phyloP scores from a whole-genome alignment of 2,888 invertebrate genomes.

The Rhorus exstirpatorius region DNA sequence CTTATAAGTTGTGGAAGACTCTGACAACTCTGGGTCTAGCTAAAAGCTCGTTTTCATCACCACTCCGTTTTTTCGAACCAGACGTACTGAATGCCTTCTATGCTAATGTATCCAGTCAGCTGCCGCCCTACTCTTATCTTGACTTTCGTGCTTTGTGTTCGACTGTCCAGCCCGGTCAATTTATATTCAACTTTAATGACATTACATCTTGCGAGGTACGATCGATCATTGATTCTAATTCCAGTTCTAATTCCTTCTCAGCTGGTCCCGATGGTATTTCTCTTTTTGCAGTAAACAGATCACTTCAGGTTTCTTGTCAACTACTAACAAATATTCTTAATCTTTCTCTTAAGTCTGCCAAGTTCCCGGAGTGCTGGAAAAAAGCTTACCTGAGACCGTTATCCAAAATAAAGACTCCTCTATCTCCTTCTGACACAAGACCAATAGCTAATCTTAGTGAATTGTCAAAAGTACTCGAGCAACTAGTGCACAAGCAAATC shows the following conservation, averaged over 20 bases:
- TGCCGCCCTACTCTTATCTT: too few relatives aligned
- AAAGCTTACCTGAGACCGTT: not conserved
- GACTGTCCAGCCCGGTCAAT: not conserved
- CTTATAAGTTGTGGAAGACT: not conserved
- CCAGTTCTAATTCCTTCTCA: not conserved
- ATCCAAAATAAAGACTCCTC: slow-evolving; percentile 11
- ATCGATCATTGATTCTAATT: not conserved
- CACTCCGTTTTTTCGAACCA: not conserved
- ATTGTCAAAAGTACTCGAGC: slow-evolving; percentile 44
- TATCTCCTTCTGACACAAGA: slow-evolving; percentile 26
- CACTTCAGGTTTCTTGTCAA: not conserved
- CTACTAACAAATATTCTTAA: not conserved
- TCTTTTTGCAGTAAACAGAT: not conserved
- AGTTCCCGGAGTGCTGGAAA: not conserved
- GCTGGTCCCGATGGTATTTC: not conserved
- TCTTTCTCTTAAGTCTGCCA: too few relatives aligned
- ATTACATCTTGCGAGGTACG: not conserved
- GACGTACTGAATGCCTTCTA: not conserved
- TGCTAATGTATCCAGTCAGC: not conserved
- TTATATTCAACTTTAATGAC: not conserved
- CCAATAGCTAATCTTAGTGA: slow-evolving; percentile 51
- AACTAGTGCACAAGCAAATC: slow-evolving; percentile 7
- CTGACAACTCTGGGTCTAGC: not conserved
- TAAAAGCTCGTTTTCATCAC: not conserved
- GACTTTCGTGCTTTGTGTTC: too few relatives aligned